phyloP scores from a whole-genome alignment of 2,113 vertebrate genomes.

The Fregetta grallaria region DNA sequence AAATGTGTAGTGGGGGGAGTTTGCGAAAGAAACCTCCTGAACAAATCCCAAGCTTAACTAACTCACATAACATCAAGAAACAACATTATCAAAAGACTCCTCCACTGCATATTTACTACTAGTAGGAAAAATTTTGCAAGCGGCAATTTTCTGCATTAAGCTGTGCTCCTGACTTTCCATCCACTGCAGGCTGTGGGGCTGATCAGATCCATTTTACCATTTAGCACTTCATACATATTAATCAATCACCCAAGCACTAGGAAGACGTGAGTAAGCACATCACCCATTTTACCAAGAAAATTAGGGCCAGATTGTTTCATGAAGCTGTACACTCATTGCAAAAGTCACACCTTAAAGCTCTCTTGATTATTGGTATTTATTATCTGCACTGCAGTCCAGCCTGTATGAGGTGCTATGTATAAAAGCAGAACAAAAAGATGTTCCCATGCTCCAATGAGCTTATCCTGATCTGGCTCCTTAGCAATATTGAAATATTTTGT shows the following conservation, averaged over 20 bases:
- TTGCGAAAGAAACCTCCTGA: background rate
- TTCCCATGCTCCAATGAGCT: background rate
- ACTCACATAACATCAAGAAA: background rate
- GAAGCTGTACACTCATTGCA: background rate
- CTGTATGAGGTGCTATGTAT: background rate
- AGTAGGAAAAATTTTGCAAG: background rate
- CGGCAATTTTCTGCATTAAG: background rate
- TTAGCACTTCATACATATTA: background rate
- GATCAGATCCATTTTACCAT: background rate
- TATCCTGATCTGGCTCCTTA: constrained; percentile 11
- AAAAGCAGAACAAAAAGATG: constrained; percentile 9
- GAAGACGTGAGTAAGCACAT: accelerated
- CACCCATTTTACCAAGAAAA: background rate
- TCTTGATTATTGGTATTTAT: background rate
- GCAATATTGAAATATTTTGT: constrained; percentile 42
- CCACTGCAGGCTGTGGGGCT: background rate
- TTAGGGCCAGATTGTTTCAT: background rate
- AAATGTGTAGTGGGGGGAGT: background rate
- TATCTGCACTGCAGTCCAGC: background rate
- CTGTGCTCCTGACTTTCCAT: background rate
- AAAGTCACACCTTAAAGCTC: background rate
- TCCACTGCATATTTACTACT: background rate
- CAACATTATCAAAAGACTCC: background rate
- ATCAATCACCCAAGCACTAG: background rate
- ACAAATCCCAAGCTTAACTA: background rate